A percentile compares a stretch with the other conserved stretches of the same genome.
Evolutionary conservation across 2,113 vertebrate species (phyloP).

Genomic region (western clawed frog (Xenopus tropicalis)): UCB_Xtro_10.0 CM004452.2:7522001-7522500

Average conservation of each 20-base stretch:
- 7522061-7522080: too few relatives aligned
- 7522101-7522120: too few relatives aligned
- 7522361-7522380: neutral
- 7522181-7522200: conserved; percentile 74
- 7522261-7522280: neutral
- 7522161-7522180: conserved; percentile 69
- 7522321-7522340: conserved; percentile 62
- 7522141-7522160: conserved; percentile 49
- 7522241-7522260: neutral
- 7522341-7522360: neutral
- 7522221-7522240: conserved; percentile 14
- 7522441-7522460: neutral
- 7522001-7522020: too few relatives aligned
- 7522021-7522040: too few relatives aligned
- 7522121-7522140: neutral
- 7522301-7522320: conserved; percentile 53
- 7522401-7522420: neutral
- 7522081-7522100: too few relatives aligned
- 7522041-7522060: too few relatives aligned
- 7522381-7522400: neutral
- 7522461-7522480: fast-evolving
- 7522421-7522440: conserved; percentile 2
- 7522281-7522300: conserved; percentile 8
- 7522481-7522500: neutral
- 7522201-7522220: conserved; percentile 56